Evolutionary conservation across 2,113 vertebrate species (phyloP), one percentile per base, ranked within the genome.

Genomic region (Rostratula benghalensis): DNA sequence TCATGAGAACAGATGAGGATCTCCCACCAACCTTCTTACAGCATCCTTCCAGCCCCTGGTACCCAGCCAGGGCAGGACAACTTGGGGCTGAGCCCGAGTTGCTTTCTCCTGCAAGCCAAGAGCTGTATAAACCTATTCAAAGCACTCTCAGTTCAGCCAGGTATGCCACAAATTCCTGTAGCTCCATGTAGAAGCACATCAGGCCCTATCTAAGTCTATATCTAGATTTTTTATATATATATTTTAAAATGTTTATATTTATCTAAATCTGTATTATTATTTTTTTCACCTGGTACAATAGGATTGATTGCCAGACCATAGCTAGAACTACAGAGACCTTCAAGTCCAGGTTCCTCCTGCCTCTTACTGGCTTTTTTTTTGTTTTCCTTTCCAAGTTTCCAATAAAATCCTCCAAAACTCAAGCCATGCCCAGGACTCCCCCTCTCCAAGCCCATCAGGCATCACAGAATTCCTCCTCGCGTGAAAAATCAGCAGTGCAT

Each of bases 11-110:
- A 16, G 28, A 56, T 21, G 23, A 68, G 46, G 41, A 45, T 64
- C 7, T 68, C 39, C 33, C 21, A 28, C 7, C 68, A 21, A 17
- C 4, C 7, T 70, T 35, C 61, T 64, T 14, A 23, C 1, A 2
- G 39, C 35, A 56, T 31, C 71, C 48, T 14, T 35, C 41, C 53
- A 11, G 27, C 7, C 43, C 18, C 41, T n/a, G 31, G 15, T 27
- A n/a, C 50, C 43, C 13, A 11, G 14, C 21, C 57, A 43, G 35
- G 33, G 50, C 0, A n/a, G 46, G n/a, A 59, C 21, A 59, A 21
- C 11, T 11, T 2, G 10, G 39, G 18, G 31, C 43, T n/a, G 54
- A 73, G 65, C 31, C 39, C 0, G 0, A 41, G n/a, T 7, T 70
- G 48, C 33, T 74, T n/a, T 46, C 8, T 54, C 9, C 9, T 3